phyloP scores from a whole-genome alignment of 2,888 invertebrate genomes.

The Magallana nippona region DNA sequence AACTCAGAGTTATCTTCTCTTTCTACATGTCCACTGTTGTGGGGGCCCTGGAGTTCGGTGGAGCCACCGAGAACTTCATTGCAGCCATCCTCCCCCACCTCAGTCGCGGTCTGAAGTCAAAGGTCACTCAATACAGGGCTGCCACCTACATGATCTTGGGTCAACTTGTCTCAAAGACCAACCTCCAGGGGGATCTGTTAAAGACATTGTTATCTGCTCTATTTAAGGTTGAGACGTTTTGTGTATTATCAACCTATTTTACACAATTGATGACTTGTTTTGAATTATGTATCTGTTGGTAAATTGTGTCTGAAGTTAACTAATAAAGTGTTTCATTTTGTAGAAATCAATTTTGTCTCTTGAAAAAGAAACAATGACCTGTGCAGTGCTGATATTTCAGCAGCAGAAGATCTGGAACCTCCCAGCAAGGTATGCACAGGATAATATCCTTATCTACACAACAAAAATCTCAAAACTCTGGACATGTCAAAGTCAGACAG shows the following conservation, averaged over 20 bases:
- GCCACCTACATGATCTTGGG: conserved; percentile 88
- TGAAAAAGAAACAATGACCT: conserved; percentile 83
- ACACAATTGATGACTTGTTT: no score
- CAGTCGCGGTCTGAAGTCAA: conserved; percentile 86
- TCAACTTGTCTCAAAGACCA: conserved; percentile 85
- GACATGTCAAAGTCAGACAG: neutral
- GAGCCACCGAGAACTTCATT: conserved; percentile 84
- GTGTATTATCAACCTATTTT: no score
- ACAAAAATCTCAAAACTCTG: neutral
- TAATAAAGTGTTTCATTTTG: neutral
- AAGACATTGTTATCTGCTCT: conserved; percentile 84
- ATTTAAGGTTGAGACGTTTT: conserved; percentile 77
- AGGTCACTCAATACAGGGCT: conserved; percentile 86
- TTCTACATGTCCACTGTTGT: conserved; percentile 90
- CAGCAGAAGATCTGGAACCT: conserved; percentile 82
- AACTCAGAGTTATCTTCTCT: conserved; percentile 87
- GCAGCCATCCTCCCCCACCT: conserved; percentile 87
- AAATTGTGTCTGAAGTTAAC: neutral
- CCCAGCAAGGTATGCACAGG: conserved; percentile 68
- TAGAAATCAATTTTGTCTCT: conserved; percentile 10
- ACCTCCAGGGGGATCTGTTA: conserved; percentile 83
- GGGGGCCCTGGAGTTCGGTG: conserved; percentile 82
- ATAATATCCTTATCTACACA: conserved; percentile 26
- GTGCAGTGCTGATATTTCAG: conserved; percentile 87
- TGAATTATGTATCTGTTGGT: no score